Conservation (phyloP, 2,888 invertebrate species). For the Cartodere bifasciata region DNA sequence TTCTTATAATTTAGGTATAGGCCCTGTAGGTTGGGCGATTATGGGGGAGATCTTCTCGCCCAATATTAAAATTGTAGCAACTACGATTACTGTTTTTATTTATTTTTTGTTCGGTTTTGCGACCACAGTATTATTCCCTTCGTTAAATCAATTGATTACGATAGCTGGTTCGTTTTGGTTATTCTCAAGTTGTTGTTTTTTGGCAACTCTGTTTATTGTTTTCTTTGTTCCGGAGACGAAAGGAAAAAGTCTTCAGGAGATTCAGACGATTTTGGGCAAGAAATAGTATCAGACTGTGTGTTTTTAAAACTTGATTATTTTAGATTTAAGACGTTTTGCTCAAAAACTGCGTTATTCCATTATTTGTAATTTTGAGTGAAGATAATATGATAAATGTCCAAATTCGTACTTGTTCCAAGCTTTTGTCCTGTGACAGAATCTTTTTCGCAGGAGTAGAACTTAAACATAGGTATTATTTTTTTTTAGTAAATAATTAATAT, state of each 20-base stretch:
- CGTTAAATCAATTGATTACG: background rate
- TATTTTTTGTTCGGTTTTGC: conserved; percentile 65
- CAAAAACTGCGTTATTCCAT: too few species aligned
- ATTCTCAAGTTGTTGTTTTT: background rate
- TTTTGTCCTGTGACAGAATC: too few species aligned
- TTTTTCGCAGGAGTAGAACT: too few species aligned
- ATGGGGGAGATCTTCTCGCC: conserved; percentile 23
- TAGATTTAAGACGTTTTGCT: too few species aligned
- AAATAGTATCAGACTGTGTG: conserved; percentile 7
- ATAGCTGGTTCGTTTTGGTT: conserved; percentile 3
- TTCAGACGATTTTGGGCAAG: conserved; percentile 1
- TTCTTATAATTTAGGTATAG: conserved; percentile 5
- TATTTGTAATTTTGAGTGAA: too few species aligned
- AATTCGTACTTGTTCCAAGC: too few species aligned
- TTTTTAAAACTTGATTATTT: conserved; percentile 10
- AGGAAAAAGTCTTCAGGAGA: conserved; percentile 3
- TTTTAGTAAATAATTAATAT: too few species aligned
- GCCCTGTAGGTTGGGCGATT: conserved; percentile 4
- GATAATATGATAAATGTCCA: too few species aligned
- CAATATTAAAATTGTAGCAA: conserved; percentile 62
- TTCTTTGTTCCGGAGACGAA: conserved; percentile 3
- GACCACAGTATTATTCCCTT: conserved; percentile 37
- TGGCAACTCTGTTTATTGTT: background rate
- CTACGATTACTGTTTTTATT: conserved; percentile 59
- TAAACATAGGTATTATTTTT: too few species aligned